Base-by-base conservation (phyloP, 2,113 vertebrate species). In the Phaethornis superciliosus region DNA sequence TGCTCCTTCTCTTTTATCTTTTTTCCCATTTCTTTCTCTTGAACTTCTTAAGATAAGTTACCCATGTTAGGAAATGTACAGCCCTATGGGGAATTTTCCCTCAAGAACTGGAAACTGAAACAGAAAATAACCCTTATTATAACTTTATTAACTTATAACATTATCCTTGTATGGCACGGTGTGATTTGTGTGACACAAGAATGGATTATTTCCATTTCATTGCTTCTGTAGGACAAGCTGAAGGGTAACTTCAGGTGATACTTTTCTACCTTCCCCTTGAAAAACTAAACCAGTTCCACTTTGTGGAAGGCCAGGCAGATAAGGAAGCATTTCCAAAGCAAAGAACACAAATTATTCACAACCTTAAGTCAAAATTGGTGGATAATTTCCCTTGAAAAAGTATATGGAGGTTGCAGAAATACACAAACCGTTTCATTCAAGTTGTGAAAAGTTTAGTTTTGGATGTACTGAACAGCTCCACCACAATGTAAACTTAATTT, bases 101-200 rank as follows among this genome's bases (percentile, higher is more conserved):
- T 88, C 15, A 19, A 14, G 26, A 69, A 23, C 1, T 1, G 32
- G 72, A 88, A 86, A 63, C 46, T 14, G 58, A 85, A 91, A 85
- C 10, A 47, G 51, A 92, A 84, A 67, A 76, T 15, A 80, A 65
- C 20, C 37, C 2, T 12, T 40, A 40, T 40, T 40, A 40, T 40
- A 40, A 40, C 11, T 40, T 40, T 40, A 40, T 40, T 40, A 40
- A 40, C 40, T 40, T 40, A 40, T 40, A 40, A 40, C 40, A 0
- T 42, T 89, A 58, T 22, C 68, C 24, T 77, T 62, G 24, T 7
- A n/a, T 7, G 16, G 27, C 12, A 22, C 0, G 0, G 7, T 19
- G 46, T 35, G 30, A 87, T 42, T 23, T 42, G 32, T 37, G 51
- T 30, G 63, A 67, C 2, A 20, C 60, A 42, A 78, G 5, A 20